These are phyloP conservation scores for Tyria jacobaeae DNA, from an alignment of 2,888 invertebrate genomes.

Conservation along the genomic window DNA sequence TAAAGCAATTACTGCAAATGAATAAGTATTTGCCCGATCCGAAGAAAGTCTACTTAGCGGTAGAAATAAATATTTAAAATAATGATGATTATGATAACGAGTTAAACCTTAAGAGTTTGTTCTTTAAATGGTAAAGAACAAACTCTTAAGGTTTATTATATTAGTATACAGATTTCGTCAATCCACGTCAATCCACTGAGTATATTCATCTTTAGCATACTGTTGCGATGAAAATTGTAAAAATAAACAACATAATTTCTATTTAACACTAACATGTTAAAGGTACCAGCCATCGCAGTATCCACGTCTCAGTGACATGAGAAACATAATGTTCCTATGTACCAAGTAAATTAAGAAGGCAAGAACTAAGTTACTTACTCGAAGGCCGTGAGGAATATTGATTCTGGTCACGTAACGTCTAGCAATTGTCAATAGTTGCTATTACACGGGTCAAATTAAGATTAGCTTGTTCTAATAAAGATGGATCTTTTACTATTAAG, in stretches of 20 bases:
- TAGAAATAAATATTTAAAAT: no score
- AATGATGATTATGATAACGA: no score
- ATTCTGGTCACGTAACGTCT: constrained; percentile 41
- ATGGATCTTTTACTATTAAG: constrained; percentile 21
- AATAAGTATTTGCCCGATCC: no score
- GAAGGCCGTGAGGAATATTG: constrained; percentile 16
- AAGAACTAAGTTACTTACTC: constrained; percentile 32
- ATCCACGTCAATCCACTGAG: no score
- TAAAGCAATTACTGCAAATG: no score
- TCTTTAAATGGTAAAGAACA: no score
- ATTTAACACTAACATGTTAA: constrained; percentile 61
- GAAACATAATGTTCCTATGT: constrained; percentile 36
- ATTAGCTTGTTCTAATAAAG: constrained; percentile 29
- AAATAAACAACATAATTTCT: constrained; percentile 54
- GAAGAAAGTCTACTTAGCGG: no score
- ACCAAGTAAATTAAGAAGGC: constrained; percentile 34
- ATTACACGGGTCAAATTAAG: constrained; percentile 39
- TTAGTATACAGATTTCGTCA: no score
- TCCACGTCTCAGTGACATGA: constrained; percentile 56
- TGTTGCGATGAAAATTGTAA: no score
- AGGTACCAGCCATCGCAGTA: constrained; percentile 49
- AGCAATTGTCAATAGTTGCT: constrained; percentile 46
- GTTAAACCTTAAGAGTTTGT: no score
- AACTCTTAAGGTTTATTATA: no score
- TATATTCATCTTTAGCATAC: no score